Evolutionary conservation across 2,113 vertebrate species (phyloP).

Genomic region (Vireo altiloquus): DNA sequence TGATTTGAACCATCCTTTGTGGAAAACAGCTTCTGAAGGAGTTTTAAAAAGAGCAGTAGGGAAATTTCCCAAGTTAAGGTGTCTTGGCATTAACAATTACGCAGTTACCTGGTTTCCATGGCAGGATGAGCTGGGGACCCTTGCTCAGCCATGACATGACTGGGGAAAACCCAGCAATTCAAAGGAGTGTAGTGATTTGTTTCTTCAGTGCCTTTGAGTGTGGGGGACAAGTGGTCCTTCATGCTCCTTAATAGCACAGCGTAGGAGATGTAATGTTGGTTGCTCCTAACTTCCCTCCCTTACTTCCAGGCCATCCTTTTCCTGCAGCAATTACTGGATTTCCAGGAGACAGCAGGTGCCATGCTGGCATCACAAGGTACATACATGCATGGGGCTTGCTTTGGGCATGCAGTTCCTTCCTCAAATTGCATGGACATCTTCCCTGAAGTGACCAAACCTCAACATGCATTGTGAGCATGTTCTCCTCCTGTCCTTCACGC

Average conservation of each 20-base stretch:
- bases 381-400: neutral
- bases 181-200: neutral
- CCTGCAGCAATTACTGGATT: conserved; percentile 94
- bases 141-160: neutral
- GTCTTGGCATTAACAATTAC: neutral
- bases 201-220: neutral
- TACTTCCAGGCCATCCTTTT: conserved; percentile 90
- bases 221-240: neutral
- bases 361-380: conserved; percentile 98
- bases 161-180: neutral
- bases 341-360: conserved; percentile 95
- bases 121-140: neutral
- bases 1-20: neutral
- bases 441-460: neutral
- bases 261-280: neutral
- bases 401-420: neutral
- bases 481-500: neutral
- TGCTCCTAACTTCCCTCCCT: neutral
- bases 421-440: neutral
- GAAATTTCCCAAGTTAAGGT: neutral
- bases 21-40: neutral
- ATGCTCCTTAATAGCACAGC: neutral
- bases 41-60: neutral
- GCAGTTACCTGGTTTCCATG: neutral
- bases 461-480: neutral